Evolutionary conservation across 2,797 vertebrate genomes (phyloP).

Genomic region (Gymnoscopelus braueri): DNA sequence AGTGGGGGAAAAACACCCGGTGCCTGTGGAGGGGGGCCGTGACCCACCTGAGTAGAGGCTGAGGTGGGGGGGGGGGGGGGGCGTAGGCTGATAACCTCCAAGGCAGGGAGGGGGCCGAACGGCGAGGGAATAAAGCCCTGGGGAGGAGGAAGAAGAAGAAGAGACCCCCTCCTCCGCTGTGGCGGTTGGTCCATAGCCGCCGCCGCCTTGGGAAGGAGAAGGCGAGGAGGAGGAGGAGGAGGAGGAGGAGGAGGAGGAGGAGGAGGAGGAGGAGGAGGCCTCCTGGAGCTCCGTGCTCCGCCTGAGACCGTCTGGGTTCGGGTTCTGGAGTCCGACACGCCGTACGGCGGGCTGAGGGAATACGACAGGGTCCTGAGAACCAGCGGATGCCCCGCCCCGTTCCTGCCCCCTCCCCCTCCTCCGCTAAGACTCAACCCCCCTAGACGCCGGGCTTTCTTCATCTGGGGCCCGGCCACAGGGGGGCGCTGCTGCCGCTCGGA

Average conservation of each 20-base stretch:
- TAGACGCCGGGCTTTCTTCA: conserved; percentile 43
- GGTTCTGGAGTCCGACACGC: conserved; percentile 17
- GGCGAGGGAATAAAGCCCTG: conserved; percentile 33
- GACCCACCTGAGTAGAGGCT: conserved; percentile 13
- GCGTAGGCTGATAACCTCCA: conserved; percentile 56
- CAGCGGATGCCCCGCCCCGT: conserved; percentile 5
- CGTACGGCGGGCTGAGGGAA: conserved; percentile 32
- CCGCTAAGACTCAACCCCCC: conserved; percentile 12
- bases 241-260: too few relatives aligned
- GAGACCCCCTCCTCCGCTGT: conserved; percentile 12
- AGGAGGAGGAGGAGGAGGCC: conserved; percentile 19
- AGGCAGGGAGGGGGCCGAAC: conserved; percentile 42
- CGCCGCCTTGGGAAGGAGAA: too few relatives aligned
- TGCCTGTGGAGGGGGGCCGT: conserved; percentile 27
- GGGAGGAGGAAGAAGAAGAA: neutral
- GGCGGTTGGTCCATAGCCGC: conserved; percentile 6
- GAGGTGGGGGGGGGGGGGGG: conserved; percentile 28
- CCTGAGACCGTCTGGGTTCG: neutral
- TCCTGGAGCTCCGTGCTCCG: conserved; percentile 27
- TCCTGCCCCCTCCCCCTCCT: neutral
- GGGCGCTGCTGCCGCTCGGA: conserved; percentile 40
- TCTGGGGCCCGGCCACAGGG: too few relatives aligned
- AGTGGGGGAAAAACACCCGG: conserved; percentile 22
- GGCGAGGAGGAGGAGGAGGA: too few relatives aligned
- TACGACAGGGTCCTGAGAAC: conserved; percentile 53